Conservation (phyloP, 2,797 vertebrate genomes). For the Melanotaenia pygmaea region DNA sequence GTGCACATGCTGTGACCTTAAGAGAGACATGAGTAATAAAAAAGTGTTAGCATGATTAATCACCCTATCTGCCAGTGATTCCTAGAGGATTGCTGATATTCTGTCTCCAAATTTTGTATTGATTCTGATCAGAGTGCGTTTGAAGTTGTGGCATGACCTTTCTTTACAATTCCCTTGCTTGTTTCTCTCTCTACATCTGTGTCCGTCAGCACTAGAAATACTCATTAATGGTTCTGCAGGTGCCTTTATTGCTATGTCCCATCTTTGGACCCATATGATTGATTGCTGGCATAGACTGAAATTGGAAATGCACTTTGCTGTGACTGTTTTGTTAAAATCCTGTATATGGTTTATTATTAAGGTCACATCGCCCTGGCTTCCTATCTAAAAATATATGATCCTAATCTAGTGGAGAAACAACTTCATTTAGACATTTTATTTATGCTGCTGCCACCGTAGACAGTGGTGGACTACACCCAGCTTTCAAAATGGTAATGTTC, state of each 20-base stretch:
- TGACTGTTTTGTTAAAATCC: conserved; percentile 81
- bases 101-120: conserved; percentile 81
- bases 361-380: conserved; percentile 56
- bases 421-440: conserved; percentile 51
- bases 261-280: conserved; percentile 76
- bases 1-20: conserved; percentile 53
- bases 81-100: conserved; percentile 78
- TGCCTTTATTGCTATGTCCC: conserved; percentile 75
- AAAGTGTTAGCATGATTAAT: conserved; percentile 83
- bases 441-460: conserved; percentile 20
- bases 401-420: conserved; percentile 52
- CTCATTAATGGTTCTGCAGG: conserved; percentile 76
- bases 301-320: conserved; percentile 76
- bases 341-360: conserved; percentile 71
- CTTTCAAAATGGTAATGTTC: conserved; percentile 31
- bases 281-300: conserved; percentile 76
- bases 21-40: conserved; percentile 68
- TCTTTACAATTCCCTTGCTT: conserved; percentile 72
- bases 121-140: conserved; percentile 81
- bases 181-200: conserved; percentile 71
- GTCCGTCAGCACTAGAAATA: conserved; percentile 64
- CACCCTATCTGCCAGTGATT: conserved; percentile 73
- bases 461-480: not conserved
- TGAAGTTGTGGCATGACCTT: conserved; percentile 84
- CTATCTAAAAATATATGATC: conserved; percentile 60